Evolutionary conservation across 2,113 vertebrate genomes (phyloP).

Genomic region (Anoplopoma fimbria): DNA sequence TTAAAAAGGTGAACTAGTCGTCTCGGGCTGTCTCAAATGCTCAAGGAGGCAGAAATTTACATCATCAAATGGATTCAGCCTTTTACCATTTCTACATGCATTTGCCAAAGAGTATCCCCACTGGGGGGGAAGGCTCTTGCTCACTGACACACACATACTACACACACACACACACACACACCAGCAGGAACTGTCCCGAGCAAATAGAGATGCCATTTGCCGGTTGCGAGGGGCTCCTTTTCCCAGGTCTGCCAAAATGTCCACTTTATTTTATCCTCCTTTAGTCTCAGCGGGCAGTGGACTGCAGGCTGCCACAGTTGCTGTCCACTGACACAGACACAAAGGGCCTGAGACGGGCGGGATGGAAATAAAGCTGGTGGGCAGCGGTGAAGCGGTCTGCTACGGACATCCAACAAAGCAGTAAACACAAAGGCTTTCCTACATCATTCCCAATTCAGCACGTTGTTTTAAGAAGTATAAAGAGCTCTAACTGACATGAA

Average conservation of each 20-base stretch:
- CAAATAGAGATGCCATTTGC: conserved; percentile 13
- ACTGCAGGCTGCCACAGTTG: not conserved
- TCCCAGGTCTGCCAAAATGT: not conserved
- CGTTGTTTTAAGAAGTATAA: not conserved
- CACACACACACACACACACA: not conserved
- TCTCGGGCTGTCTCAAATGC: not conserved
- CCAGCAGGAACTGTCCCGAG: not conserved
- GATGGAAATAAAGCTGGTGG: not conserved
- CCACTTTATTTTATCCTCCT: conserved; percentile 9
- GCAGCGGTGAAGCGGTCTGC: not conserved
- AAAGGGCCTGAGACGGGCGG: not conserved
- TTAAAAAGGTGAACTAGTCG: not conserved
- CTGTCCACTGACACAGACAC: conserved; percentile 16
- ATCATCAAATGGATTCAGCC: conserved; percentile 5
- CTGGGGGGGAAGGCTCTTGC: not conserved
- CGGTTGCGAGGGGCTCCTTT: not conserved
- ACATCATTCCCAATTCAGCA: not conserved
- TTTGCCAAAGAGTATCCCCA: not conserved
- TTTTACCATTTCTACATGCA: not conserved
- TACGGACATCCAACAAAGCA: not conserved
- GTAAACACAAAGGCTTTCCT: not conserved
- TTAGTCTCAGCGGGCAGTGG: not conserved
- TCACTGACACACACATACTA: not conserved
- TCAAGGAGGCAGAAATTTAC: conserved; percentile 14
- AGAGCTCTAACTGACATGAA: not conserved